Percentiles rank a stretch among this genome's conserved stretches.
phyloP scores from a whole-genome alignment of 2,888 invertebrate species.

The Busseola fusca region DNA sequence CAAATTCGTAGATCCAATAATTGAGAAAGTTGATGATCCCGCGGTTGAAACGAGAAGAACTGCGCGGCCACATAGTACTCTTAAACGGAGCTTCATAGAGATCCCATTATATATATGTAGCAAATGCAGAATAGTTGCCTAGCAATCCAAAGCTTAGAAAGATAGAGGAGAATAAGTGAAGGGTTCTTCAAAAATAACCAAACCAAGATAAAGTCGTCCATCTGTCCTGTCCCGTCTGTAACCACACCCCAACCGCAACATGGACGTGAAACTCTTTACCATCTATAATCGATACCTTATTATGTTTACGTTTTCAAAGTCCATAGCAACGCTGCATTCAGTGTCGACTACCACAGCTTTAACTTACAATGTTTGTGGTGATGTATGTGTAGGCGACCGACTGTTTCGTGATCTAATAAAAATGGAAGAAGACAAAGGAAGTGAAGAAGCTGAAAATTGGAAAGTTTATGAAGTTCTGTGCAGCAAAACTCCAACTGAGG shows the following conservation, averaged over 20 bases:
- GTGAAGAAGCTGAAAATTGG: constrained; percentile 91
- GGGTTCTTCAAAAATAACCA: neutral
- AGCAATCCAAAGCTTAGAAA: neutral
- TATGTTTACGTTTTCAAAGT: constrained; percentile 65
- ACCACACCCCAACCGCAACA: neutral
- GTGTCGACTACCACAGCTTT: constrained; percentile 3
- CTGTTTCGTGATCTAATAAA: constrained; percentile 17
- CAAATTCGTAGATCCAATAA: no score
- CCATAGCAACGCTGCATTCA: constrained; percentile 67
- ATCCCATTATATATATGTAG: no score
- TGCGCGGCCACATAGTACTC: no score
- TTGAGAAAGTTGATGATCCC: no score
- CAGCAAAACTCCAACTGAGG: constrained; percentile 88
- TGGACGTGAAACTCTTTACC: neutral
- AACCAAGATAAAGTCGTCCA: neutral
- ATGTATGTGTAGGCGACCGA: constrained; percentile 6
- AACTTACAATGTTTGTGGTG: constrained; percentile 21
- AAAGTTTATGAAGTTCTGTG: constrained; percentile 92
- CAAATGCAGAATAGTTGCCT: no score
- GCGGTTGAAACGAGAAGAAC: no score
- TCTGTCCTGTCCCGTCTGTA: neutral
- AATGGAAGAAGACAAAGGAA: constrained; percentile 82
- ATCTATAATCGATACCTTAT: constrained; percentile 62
- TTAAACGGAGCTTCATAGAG: no score
- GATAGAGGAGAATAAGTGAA: neutral